Base-by-base conservation (phyloP, 2,113 vertebrate genomes). In the Stegastes partitus region DNA sequence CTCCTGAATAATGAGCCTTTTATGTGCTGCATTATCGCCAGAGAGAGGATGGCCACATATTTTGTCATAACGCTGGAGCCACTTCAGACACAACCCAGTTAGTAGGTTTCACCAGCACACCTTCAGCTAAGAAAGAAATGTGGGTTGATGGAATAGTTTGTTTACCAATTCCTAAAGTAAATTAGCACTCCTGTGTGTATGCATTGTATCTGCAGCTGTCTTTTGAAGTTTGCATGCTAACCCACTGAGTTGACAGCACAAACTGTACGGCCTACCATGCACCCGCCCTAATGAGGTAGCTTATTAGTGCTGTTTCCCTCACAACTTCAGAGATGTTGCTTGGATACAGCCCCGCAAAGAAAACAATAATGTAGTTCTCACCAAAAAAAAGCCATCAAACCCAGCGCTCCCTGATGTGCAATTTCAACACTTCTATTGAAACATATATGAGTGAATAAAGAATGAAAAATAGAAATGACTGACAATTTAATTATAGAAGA, bases 211-310 rank as follows among this genome's bases (percentile, higher is more conserved):
- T 63, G 81, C 77, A 77, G 81, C 78, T 74, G 86, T 81, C 86
- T 87, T 90, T 87, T 92, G 88, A 91, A 87, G 88, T 89, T 80
- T 81, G 81, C 72, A 74, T 82, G 79, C 87, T 88, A 88, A 77
- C 82, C 71, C 77, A 76, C 84, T 53, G 69, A 86, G 79, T 68
- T 89, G 87, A 86, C 89, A 87, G 85, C 82, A 74, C 70, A 77
- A 67, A 87, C 77, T 53, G 26, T 58, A 77, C 83, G 85, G 81
- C 90, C 91, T 85, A 86, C 81, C 86, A 80, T 62, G 87, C 73
- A 62, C 68, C 57, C 22, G 58, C 76, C 58, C 82, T 92, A 93
- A 93, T 90, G 88, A 91, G 89, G 83, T 23, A 78, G 87, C 91
- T 92, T 91, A 93, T 93, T 93, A 92, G 88, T 1, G 65, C 72